Base-by-base conservation (phyloP, 2,113 vertebrate genomes). In the Antigone vipio region DNA sequence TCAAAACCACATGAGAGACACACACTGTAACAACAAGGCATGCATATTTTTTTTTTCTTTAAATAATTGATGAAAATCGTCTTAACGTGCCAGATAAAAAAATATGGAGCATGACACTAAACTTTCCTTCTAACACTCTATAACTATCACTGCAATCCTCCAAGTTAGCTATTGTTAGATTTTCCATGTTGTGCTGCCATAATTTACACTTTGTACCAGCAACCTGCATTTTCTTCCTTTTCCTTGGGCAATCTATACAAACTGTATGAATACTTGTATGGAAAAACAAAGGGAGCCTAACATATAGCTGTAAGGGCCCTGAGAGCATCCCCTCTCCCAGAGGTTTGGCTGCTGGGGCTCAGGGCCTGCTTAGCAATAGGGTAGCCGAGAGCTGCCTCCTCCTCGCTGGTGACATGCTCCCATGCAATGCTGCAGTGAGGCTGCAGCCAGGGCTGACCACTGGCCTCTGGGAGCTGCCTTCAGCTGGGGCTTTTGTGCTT, bases 321-420 rank as follows among this genome's bases (percentile, higher is more conserved):
- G 34, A 55, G 63, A 69, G 55, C 32, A 38, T 26, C 4, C 5
- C 4, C 1, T 1, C 13, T 77, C 32, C 56, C 21, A 47, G 10
- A 63, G 34, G 9, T 62, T 63, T 47, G 30, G 55, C n/a, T 71
- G 73, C 32, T 40, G 55, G 22, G 32, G 15, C n/a, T 75, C 50
- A 23, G 42, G 35, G 47, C 5, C 26, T 62, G 26, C 50, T 58
- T 18, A 85, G 58, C 11, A 29, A 21, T 5, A 27, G 15, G 0
- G 5, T 6, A 47, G 55, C 15, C 1, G 0, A 88, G 21, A 23
- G 24, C 40, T 84, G 45, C 32, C 35, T 67, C 35, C 44, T 69
- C 34, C 56, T 69, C 0, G 0, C 62, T 32, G 34, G 30, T 22
- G 79, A 49, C n/a, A n/a, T 0, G 0, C 19, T 72, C 26, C 5